phyloP scores from a whole-genome alignment of 2,888 invertebrate genomes.

The Exephanes ischioxanthus region DNA sequence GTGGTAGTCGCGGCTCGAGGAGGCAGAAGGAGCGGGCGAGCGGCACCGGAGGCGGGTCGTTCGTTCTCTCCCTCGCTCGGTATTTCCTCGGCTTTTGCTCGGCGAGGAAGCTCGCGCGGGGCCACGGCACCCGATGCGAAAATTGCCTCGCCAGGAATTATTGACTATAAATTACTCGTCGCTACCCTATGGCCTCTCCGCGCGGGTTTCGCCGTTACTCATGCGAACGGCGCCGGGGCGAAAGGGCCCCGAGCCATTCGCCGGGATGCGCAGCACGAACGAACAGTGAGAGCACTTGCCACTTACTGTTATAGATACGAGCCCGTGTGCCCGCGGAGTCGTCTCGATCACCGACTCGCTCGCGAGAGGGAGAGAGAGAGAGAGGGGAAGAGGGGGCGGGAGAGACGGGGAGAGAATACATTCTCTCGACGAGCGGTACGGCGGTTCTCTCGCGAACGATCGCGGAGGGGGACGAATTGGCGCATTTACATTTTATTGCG shows the following conservation, averaged over 20 bases:
- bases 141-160: slow-evolving; percentile 81
- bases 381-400: not conserved
- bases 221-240: slow-evolving; percentile 77
- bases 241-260: slow-evolving; percentile 69
- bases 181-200: slow-evolving; percentile 71
- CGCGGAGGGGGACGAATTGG: slow-evolving; percentile 75
- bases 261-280: slow-evolving; percentile 21
- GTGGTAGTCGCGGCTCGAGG: not conserved
- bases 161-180: slow-evolving; percentile 81
- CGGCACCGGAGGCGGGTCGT: not conserved
- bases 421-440: slow-evolving; percentile 31
- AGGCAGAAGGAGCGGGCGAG: not conserved
- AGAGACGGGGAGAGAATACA: slow-evolving; percentile 1
- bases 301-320: slow-evolving; percentile 71
- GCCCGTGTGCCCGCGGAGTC: slow-evolving; percentile 48
- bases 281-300: slow-evolving; percentile 63
- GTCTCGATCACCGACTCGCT: slow-evolving; percentile 42
- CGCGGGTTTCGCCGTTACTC: slow-evolving; percentile 76
- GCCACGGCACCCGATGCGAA: slow-evolving; percentile 79
- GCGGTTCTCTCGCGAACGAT: slow-evolving; percentile 17
- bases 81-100: slow-evolving; percentile 54
- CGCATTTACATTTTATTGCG: slow-evolving; percentile 81
- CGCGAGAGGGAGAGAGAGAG: not conserved
- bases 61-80: slow-evolving; percentile 53
- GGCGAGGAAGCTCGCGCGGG: slow-evolving; percentile 67